Evolutionary conservation across 2,888 invertebrate genomes (phyloP), one percentile per base, ranked within the genome.

Genomic region (Diachrysia chrysitis): DNA sequence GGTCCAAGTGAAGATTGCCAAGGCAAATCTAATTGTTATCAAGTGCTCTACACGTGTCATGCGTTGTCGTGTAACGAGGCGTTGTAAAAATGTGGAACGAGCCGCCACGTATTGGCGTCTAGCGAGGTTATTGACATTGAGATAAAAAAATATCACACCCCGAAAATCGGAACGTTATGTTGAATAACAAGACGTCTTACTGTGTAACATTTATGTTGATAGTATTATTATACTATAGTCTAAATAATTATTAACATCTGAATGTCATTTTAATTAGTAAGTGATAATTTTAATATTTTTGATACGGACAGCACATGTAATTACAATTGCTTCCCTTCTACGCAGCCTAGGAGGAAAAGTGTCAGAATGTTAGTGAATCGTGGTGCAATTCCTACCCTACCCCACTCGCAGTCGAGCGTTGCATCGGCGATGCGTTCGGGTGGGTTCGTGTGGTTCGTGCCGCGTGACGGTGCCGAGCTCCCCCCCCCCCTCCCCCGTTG

Each of bases 51-150:
- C 85, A 85, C 86, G 85, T 85, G 87, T 80, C 79, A 58, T 55
- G 62, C 69, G 74, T 69, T 77, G 81, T 85, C 83, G 83, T 78
- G 81, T 78, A 85, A 79, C 81, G 76, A 76, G 78, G 82, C 81
- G 79, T 73, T 80, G 82, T 84, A 82, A 85, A 87, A 86, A 89
- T 85, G 83, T 89, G 69, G 85, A 86, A 71, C 89, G 85, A 69
- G 76, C 66, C 72, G 82, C 69, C 66, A 75, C 78, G 80, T 81
- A 84, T 86, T 86, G 71, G 83, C 48, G 48, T 48, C 48, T 48
- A 19, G 48, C 85, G 85, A 86, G 91, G 90, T 90, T 86, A 82
- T 89, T 90, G 90, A 90, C 91, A 83, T 85, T 84, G 83, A 84
- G 90, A 91, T 91, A 90, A 87, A 83, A 83, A 76, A 78, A 78